Base-by-base conservation (phyloP, 2,888 invertebrate species). In the Cylindroiulus punctatus region DNA sequence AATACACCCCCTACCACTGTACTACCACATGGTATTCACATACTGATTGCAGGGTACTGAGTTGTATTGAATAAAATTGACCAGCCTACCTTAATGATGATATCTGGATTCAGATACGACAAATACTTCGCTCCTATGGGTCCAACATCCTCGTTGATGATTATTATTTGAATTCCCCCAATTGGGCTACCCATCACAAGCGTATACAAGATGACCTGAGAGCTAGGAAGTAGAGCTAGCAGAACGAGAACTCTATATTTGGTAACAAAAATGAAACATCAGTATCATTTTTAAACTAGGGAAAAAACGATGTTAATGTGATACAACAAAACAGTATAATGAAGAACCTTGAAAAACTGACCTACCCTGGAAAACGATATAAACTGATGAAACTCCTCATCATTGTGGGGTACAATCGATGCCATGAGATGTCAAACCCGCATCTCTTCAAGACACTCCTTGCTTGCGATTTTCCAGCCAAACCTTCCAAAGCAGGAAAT, bases 311-410 rank as follows among this genome's bases (percentile, higher is more conserved):
- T 36, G 36, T 36, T 36, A 36, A 36, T n/a, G n/a, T n/a, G n/a
- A n/a, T n/a, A n/a, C n/a, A n/a, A n/a, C n/a, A n/a, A n/a, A n/a
- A n/a, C n/a, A n/a, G n/a, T 1, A 12, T n/a, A n/a, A n/a, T 52
- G 52, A 44, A 44, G 14, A 8, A 12, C 14, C 8, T 12, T 52
- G 52, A 5, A 52, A 47, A 65, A 65, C 26, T 1, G 8, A 26
- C 22, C n/a, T 65, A 65, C 65, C 65, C 65, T 65, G 65, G 65
- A 65, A 65, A 65, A 26, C 65, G 65, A 65, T 65, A 65, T 12
- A 65, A 26, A 22, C 26, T 26, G 26, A 65, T 65, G 8, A 65
- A 26, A 26, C 65, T 65, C 26, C 65, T 19, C 26, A 65, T 22
- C 65, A 65, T 65, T 26, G 26, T 65, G 65, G 65, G 65, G n/a